Base-by-base conservation (phyloP, 2,113 vertebrate genomes). In the Tauraco erythrolophus region DNA sequence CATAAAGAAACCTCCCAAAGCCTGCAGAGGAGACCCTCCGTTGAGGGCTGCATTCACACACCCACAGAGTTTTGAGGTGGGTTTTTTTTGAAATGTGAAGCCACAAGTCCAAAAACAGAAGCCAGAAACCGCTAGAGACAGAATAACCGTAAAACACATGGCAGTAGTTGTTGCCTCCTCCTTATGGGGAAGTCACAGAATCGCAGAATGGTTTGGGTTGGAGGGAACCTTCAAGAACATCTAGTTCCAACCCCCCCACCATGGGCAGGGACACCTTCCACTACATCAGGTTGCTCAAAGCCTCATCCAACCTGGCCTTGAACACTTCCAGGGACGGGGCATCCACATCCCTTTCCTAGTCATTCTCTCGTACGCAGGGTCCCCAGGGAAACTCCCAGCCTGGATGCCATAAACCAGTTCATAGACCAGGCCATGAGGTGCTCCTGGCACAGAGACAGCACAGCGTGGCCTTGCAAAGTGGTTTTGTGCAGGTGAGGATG, bases 1-100 rank as follows among this genome's bases (percentile, higher is more conserved):
- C 94, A 68, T 33, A 69, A 81, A 58, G 80, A 93, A 97, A 93
- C 21, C 45, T 22, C 81, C n/a, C 50, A 12, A 85, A 80, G 72
- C 77, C 35, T 79, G 64, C 45, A 16, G 46, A 92, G 85, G 61
- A 51, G 35, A 64, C 89, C 91, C 92, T 92, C 41, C 8, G 0
- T 24, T 4, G 5, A 23, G 50, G 3, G 48, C 66, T 84, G 45
- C 28, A 4, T 71, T 91, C 88, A 88, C n/a, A 41, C 27, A 35
- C 21, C 9, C 39, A n/a, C 58, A 62, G 51, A 23, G 16, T 28
- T 45, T 9, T 23, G 53, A 11, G 25, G 18, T 19, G 3, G 8
- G 2, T 4, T 15, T 37, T 57, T 33, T 46, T 23, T 8, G 35
- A 79, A 90, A 58, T 1, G 2, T 45, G 30, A 93, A 84, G 24